phyloP scores from a whole-genome alignment of 2,797 vertebrate genomes.

The Pachyuromys duprasi region DNA sequence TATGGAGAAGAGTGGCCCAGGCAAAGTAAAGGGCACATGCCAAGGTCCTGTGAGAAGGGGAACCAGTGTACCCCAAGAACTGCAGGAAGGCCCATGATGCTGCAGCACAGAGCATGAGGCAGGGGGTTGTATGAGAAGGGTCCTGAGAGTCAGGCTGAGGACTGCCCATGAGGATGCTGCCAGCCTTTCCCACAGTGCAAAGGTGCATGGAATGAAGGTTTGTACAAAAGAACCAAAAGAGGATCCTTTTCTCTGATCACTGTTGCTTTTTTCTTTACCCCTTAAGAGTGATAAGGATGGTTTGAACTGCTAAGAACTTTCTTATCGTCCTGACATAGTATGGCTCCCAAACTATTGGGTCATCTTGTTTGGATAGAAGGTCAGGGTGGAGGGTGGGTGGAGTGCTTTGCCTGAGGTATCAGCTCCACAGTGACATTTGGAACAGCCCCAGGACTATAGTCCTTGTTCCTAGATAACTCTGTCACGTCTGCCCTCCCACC shows the following conservation, averaged over 20 bases:
- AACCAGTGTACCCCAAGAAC: background rate
- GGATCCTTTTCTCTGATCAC: background rate
- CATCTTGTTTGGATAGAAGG: background rate
- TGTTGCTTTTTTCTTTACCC: background rate
- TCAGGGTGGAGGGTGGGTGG: conserved; percentile 72
- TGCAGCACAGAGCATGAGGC: background rate
- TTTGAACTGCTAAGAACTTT: background rate
- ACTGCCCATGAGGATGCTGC: background rate
- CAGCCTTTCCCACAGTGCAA: background rate
- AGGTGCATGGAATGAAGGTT: background rate
- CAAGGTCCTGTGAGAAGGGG: conserved; percentile 10
- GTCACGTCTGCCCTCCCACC: conserved; percentile 50
- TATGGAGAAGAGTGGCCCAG: background rate
- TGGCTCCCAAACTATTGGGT: background rate
- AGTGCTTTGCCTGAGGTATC: conserved; percentile 72
- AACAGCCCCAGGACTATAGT: conserved; percentile 71
- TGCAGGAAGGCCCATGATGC: background rate
- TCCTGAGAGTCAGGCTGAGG: background rate
- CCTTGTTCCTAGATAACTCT: conserved; percentile 77
- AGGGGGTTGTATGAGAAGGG: background rate
- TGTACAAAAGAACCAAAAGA: background rate
- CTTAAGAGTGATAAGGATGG: background rate
- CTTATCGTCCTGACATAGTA: background rate
- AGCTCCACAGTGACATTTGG: conserved; percentile 64
- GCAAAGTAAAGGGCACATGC: background rate